Conservation (phyloP, 2,888 invertebrate species). For the Watsonalla cultraria region DNA sequence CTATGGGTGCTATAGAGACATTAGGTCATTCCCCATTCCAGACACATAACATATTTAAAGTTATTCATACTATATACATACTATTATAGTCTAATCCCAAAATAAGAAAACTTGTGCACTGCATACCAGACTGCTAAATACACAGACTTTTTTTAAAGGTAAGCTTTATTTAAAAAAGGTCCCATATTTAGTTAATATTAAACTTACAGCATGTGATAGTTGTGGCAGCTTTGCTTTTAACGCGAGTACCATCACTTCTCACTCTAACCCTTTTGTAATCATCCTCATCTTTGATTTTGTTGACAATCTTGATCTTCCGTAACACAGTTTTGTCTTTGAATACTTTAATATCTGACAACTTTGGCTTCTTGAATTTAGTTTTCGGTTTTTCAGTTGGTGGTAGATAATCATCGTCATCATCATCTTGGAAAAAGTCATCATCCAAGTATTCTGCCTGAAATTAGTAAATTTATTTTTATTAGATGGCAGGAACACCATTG, state of each 20-base stretch:
- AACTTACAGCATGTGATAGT: constrained; percentile 72
- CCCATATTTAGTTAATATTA: not conserved
- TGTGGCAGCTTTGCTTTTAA: constrained; percentile 44
- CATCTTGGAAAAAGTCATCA: constrained; percentile 60
- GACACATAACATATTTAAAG: no score
- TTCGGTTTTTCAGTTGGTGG: constrained; percentile 54
- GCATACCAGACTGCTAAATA: no score
- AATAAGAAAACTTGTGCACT: no score
- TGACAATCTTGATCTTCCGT: constrained; percentile 58
- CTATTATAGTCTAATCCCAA: no score
- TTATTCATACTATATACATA: no score
- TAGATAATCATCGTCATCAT: constrained; percentile 65
- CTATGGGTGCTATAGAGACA: no score
- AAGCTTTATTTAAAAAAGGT: no score
- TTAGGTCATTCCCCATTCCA: no score
- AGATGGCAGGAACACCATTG: not conserved
- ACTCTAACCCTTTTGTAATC: constrained; percentile 20
- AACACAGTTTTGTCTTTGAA: constrained; percentile 61
- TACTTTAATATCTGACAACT: constrained; percentile 61
- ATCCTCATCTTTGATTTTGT: constrained; percentile 47
- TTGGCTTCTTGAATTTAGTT: constrained; percentile 63
- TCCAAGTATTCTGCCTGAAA: constrained; percentile 59
- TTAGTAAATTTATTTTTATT: constrained; percentile 6
- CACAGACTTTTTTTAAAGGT: no score
- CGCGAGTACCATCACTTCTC: constrained; percentile 22